Conservation (phyloP, 2,113 vertebrate genomes). For the Onychorhynchus coronatus region DNA sequence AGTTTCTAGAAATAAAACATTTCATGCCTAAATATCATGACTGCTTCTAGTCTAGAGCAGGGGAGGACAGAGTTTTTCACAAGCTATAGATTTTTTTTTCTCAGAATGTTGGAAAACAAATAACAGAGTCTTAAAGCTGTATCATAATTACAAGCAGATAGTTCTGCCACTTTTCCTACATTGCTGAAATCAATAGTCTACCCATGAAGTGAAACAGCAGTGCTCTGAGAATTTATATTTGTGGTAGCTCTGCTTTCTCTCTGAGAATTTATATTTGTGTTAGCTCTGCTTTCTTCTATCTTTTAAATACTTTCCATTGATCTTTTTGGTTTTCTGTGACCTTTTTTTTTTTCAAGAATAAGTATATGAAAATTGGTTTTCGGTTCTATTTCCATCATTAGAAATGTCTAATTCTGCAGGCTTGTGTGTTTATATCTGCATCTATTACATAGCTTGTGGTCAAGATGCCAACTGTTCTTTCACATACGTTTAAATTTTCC, state of each 20-base stretch:
- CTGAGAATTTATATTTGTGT: background rate
- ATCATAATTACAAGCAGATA: background rate
- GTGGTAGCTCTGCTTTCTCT: background rate
- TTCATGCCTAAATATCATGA: background rate
- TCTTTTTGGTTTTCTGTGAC: background rate
- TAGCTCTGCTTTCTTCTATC: background rate
- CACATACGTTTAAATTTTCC: conserved; percentile 22
- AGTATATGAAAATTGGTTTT: background rate
- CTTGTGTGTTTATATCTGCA: background rate
- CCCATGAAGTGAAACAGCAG: background rate
- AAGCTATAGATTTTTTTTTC: background rate
- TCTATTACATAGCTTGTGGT: background rate
- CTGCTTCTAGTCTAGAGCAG: background rate
- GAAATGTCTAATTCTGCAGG: background rate
- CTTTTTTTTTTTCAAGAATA: background rate
- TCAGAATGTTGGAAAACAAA: background rate
- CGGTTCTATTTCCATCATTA: background rate
- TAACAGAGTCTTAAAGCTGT: background rate
- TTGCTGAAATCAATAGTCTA: background rate
- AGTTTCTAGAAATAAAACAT: background rate
- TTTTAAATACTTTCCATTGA: background rate
- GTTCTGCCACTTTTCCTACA: background rate
- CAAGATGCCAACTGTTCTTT: conserved; percentile 10
- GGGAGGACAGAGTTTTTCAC: background rate
- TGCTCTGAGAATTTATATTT: background rate